Evolutionary conservation across 2,888 invertebrate species (phyloP).

Genomic region (Galerucella pusilla): DNA sequence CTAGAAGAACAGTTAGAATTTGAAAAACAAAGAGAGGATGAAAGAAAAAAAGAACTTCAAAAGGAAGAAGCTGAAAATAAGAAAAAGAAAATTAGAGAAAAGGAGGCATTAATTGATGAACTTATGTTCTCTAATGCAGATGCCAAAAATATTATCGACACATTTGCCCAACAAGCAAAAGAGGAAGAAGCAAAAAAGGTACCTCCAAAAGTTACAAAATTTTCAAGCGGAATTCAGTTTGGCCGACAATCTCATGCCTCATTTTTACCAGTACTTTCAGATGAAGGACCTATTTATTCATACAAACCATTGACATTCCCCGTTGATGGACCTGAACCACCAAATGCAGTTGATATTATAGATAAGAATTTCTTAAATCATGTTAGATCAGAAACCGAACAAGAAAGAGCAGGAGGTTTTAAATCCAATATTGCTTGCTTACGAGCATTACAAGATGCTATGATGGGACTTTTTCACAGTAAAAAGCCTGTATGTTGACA

Average conservation of each 20-base stretch:
- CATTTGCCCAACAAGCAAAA: constrained; percentile 74
- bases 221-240: constrained; percentile 89
- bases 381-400: constrained; percentile 76
- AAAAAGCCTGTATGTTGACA: constrained; percentile 38
- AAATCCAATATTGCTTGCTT: constrained; percentile 84
- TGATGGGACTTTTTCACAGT: constrained; percentile 77
- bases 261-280: constrained; percentile 77
- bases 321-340: constrained; percentile 81
- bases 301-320: constrained; percentile 73
- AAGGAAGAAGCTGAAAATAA: constrained; percentile 78
- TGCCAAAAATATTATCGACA: constrained; percentile 87
- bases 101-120: constrained; percentile 94
- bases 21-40: constrained; percentile 82
- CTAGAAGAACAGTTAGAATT: constrained; percentile 86
- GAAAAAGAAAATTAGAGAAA: constrained; percentile 84
- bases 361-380: constrained; percentile 78
- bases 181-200: constrained; percentile 60
- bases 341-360: constrained; percentile 73
- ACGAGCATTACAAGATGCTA: constrained; percentile 88
- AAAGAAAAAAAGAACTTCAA: constrained; percentile 77
- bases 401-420: constrained; percentile 90
- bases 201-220: constrained; percentile 73
- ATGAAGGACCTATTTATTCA: constrained; percentile 81
- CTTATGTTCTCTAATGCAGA: constrained; percentile 92
- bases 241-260: constrained; percentile 72